Conservation (phyloP, 2,888 invertebrate genomes). For the Andrena hattorfiana region DNA sequence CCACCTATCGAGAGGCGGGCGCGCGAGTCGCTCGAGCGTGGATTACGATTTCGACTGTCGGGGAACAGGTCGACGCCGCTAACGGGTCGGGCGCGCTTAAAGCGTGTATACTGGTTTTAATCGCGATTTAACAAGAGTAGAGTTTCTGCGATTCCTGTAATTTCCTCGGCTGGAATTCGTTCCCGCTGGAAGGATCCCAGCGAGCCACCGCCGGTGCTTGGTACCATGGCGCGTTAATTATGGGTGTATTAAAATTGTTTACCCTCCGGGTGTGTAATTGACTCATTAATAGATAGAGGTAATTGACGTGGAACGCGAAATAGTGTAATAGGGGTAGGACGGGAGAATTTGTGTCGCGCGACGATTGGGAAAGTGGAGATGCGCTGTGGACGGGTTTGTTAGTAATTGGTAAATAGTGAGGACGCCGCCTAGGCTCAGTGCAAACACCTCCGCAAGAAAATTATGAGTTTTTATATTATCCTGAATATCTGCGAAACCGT, state of each 20-base stretch:
- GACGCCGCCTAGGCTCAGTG: too few relatives aligned
- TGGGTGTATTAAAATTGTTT: conserved; percentile 51
- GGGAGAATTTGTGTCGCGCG: background rate
- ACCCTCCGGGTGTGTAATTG: conserved; percentile 40
- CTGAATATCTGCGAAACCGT: too few relatives aligned
- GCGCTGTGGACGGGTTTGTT: background rate
- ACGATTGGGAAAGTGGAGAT: background rate
- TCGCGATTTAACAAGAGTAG: conserved; percentile 55
- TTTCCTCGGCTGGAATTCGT: conserved; percentile 46
- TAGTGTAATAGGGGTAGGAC: conserved; percentile 1
- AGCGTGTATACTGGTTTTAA: conserved; percentile 38
- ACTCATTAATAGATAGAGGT: conserved; percentile 46
- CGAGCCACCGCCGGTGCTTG: background rate
- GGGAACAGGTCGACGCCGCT: conserved; percentile 20
- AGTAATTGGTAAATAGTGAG: too few relatives aligned
- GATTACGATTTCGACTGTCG: conserved; percentile 57
- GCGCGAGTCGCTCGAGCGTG: conserved; percentile 46
- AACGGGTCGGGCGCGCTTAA: conserved; percentile 27
- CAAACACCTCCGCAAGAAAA: too few relatives aligned
- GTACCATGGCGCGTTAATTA: conserved; percentile 50
- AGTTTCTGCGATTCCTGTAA: conserved; percentile 52
- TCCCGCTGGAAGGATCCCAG: conserved; percentile 6
- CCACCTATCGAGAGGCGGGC: conserved; percentile 47
- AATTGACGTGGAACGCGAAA: conserved; percentile 29
- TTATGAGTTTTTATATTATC: too few relatives aligned